Conservation (phyloP, 2,888 invertebrate species). For the Neuroscelio doddi region DNA sequence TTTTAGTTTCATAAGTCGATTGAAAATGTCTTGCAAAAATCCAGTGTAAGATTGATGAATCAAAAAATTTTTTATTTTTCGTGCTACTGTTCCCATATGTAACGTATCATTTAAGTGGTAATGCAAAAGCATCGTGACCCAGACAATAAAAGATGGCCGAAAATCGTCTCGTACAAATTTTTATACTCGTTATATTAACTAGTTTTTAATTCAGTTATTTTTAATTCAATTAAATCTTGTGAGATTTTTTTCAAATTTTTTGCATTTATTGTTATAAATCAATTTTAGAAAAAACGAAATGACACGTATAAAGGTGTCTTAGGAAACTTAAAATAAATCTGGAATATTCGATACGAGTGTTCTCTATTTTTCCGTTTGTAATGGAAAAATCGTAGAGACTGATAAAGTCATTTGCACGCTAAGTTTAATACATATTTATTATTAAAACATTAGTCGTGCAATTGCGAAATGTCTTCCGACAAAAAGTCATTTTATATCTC, state of each 20-base stretch:
- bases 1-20: background rate
- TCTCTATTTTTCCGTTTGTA: conserved; percentile 25
- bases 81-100: too few relatives aligned
- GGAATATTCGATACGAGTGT: conserved; percentile 19
- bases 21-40: background rate
- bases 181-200: conserved; percentile 16
- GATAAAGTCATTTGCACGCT: conserved; percentile 44
- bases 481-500: background rate
- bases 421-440: conserved; percentile 33
- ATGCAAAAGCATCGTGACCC: too few relatives aligned
- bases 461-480: conserved; percentile 18
- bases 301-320: too few relatives aligned
- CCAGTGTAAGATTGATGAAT: background rate
- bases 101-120: too few relatives aligned
- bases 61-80: too few relatives aligned
- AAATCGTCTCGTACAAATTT: background rate
- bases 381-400: conserved; percentile 58
- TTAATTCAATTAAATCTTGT: too few relatives aligned
- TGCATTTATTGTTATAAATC: too few relatives aligned
- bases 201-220: background rate
- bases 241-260: too few relatives aligned
- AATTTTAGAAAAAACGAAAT: too few relatives aligned
- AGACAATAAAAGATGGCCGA: too few relatives aligned
- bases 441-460: conserved; percentile 47
- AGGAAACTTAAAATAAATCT: too few relatives aligned